Percentiles rank a stretch among this genome's conserved stretches.
Evolutionary conservation across 2,113 vertebrate genomes (phyloP).

Genomic region (Cynopterus brachyotis): DNA sequence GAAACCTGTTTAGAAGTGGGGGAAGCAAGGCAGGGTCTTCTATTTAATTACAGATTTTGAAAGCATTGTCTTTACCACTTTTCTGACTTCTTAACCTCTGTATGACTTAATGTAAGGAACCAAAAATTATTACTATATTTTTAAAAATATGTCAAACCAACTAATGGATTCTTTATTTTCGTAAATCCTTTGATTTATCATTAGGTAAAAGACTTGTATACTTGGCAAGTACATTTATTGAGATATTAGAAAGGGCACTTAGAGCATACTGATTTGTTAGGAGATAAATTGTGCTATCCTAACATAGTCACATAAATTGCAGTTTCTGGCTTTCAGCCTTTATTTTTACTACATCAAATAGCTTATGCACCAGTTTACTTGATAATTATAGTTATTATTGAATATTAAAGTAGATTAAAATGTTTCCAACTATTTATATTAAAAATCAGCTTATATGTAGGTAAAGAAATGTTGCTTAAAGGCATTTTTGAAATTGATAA

Average conservation of each 20-base stretch:
- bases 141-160: neutral
- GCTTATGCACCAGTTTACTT: neutral
- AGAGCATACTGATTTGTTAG: neutral
- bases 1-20: too few relatives aligned
- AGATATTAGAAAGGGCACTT: neutral
- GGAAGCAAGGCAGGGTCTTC: neutral
- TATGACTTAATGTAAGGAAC: neutral
- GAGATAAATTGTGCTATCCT: neutral
- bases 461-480: neutral
- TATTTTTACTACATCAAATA: neutral
- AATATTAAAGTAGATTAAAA: conserved; percentile 13
- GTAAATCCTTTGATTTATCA: neutral
- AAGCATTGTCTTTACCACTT: neutral
- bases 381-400: neutral
- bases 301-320: neutral
- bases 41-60: neutral
- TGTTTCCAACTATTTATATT: neutral
- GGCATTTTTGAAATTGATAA: neutral
- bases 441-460: neutral
- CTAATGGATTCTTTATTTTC: neutral
- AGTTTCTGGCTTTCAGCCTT: neutral
- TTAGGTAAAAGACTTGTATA: neutral
- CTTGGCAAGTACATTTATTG: neutral
- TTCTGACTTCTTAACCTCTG: neutral
- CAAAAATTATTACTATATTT: neutral